Evolutionary conservation across 2,888 invertebrate genomes (phyloP), one percentile per base, ranked within the genome.

Genomic region (Pyrocoelia pectoralis): DNA sequence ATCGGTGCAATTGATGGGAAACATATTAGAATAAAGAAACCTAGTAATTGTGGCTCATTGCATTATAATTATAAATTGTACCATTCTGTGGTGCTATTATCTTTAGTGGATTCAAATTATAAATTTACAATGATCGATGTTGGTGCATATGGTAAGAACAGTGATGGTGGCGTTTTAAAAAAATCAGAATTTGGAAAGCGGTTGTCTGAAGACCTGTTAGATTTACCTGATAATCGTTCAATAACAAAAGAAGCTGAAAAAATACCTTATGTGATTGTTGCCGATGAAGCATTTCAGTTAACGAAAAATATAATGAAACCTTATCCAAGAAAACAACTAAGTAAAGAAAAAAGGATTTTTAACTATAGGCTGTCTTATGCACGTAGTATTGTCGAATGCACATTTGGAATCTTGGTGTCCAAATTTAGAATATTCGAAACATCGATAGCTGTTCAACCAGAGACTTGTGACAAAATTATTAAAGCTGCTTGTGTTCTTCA

Each of bases 341-440:
- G n/a, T 38, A 38, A 48, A n/a, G 8, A n/a, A n/a, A n/a, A 48
- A 48, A 14, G 48, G 2, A 14, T n/a, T 18, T 48, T 15, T 17
- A 48, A 48, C 19, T 48, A 15, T 12, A 19, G 28, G 14, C 33
- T 33, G 10, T 52, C 17, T 0, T 10, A 29, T 8, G n/a, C 17
- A 9, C n/a, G 14, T 19, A n/a, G 28, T 12, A 28, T 29, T 24
- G 52, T 52, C n/a, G 29, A 52, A 52, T 52, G 52, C 28, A 52
- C 52, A 33, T 52, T 52, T 52, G 52, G 52, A 8, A 52, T 52
- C 8, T 24, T 52, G 29, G 52, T 52, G 15, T 19, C 33, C 52
- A 52, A 52, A 52, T 52, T 52, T 52, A 29, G 38, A 33, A 24
- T 52, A 15, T 52, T 52, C n/a, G 33, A 52, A 52, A 28, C 24